Evolutionary conservation across 2,113 vertebrate genomes (phyloP), one percentile per base, ranked within the genome.

Genomic region (Desmodus rotundus): DNA sequence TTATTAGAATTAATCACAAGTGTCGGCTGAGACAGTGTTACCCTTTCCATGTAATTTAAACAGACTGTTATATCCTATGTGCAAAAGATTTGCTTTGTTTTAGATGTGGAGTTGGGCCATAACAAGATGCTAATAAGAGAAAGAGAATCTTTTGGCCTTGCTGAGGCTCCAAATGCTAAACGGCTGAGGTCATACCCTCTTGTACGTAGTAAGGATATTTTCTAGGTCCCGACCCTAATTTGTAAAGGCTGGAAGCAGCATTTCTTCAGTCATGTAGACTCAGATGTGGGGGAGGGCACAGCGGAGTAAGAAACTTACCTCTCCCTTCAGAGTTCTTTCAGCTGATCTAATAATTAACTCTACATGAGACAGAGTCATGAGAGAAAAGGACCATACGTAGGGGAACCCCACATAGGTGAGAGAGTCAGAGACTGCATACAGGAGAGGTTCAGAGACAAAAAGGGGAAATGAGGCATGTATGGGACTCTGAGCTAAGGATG

Each of bases 1-100:
- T 14, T 83, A 17, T 65, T 95, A 85, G 31, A 54, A 52, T 36
- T 82, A 96, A 87, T 81, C 0, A 0, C 47, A 85, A 95, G 28
- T 10, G 0, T 74, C 84, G 13, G 9, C 54, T 94, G 43, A 92
- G 33, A 16, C 74, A 83, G 14, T 89, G 2, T 91, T 94, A 47
- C 0, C 0, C 1, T 87, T 87, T 47, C 10, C 16, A 45, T 89
- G 24, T 81, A 94, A 89, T 87, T 77, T 73, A 96, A 87, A 85
- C 38, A 95, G 38, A 82, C 41, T 20, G 0, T 84, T 68, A 15
- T 0, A 85, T 86, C 33, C 33, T 81, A 12, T 15, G 15, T 95
- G 65, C 14, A 68, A 82, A 97, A 10, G 14, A 43, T 61, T 97
- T 93, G 20, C 89, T 83, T 97, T 97, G 47, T 82, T 96, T 82